These are phyloP conservation scores for Phylloscopus trochilus DNA, from an alignment of 2,113 vertebrate genomes.

Conservation along the genomic window DNA sequence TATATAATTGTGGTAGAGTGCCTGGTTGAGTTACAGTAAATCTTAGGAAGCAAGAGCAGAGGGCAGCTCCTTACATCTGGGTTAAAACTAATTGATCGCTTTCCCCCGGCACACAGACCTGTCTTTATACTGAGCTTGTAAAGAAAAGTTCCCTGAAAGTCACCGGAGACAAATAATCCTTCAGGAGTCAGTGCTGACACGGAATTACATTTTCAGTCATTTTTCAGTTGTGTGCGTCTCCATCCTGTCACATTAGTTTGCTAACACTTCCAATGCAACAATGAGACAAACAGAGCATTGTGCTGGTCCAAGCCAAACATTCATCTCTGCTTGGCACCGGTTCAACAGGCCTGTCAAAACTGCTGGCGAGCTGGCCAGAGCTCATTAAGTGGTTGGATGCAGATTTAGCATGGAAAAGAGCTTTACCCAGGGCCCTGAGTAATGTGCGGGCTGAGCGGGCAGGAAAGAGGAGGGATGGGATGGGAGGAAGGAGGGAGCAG, in stretches of 20 bases:
- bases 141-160: slow-evolving; percentile 52
- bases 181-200: slow-evolving; percentile 56
- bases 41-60: slow-evolving; percentile 26
- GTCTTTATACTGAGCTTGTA: slow-evolving; percentile 39
- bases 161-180: slow-evolving; percentile 56
- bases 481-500: not conserved
- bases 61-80: slow-evolving; percentile 20
- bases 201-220: slow-evolving; percentile 66
- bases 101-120: slow-evolving; percentile 4
- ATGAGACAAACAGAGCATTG: slow-evolving; percentile 71
- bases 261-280: slow-evolving; percentile 71
- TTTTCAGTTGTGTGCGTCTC: slow-evolving; percentile 54
- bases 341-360: slow-evolving; percentile 69
- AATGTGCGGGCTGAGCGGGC: not conserved
- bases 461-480: not conserved
- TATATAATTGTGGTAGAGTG: not conserved
- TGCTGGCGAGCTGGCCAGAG: slow-evolving; percentile 62
- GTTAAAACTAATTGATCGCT: slow-evolving; percentile 30
- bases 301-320: slow-evolving; percentile 68
- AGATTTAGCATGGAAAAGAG: slow-evolving; percentile 64
- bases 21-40: slow-evolving; percentile 31
- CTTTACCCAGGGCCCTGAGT: slow-evolving; percentile 27
- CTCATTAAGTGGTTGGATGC: slow-evolving; percentile 69
- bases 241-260: slow-evolving; percentile 69
- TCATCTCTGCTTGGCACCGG: slow-evolving; percentile 64